These are phyloP conservation scores for Camponotus vicinus DNA, from an alignment of 1,140 invertebrate genomes.

Conservation along the genomic window DNA sequence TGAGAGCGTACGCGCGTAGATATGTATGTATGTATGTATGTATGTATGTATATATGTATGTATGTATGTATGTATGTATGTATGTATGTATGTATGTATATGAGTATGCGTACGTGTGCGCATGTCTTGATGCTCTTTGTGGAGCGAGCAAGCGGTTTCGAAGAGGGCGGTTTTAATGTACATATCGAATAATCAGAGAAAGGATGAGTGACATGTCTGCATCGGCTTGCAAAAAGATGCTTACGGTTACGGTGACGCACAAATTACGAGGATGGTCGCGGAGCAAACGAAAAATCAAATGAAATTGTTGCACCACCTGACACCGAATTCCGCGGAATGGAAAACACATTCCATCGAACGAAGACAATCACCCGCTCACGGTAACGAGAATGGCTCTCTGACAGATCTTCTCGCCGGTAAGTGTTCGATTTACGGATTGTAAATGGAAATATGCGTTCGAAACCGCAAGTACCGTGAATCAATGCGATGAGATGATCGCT, in stretches of 20 bases:
- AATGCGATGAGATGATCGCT: not conserved
- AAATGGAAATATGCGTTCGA: not conserved
- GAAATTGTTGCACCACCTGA: not conserved
- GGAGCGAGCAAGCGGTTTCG: conserved; percentile 11
- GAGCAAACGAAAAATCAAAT: not conserved
- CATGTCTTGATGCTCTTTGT: not conserved
- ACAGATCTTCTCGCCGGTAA: not conserved
- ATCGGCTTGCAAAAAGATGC: not conserved
- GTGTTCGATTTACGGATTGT: not conserved
- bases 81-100: too few relatives aligned
- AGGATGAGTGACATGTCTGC: conserved; percentile 4
- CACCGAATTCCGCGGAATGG: not conserved
- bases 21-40: too few relatives aligned
- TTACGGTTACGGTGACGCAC: conserved; percentile 16
- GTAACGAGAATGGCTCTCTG: not conserved
- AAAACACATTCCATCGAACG: not conserved
- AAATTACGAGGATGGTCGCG: not conserved
- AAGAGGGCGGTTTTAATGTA: conserved; percentile 38
- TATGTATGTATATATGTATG: not conserved
- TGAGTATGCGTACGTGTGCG: too few relatives aligned
- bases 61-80: not conserved
- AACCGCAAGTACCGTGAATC: not conserved
- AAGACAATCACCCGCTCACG: not conserved
- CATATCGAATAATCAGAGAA: conserved; percentile 46
- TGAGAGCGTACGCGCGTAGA: conserved; percentile 3